Evolutionary conservation across 2,113 vertebrate species (phyloP), one percentile per base, ranked within the genome.

Genomic region (Protomyctophum bolini): DNA sequence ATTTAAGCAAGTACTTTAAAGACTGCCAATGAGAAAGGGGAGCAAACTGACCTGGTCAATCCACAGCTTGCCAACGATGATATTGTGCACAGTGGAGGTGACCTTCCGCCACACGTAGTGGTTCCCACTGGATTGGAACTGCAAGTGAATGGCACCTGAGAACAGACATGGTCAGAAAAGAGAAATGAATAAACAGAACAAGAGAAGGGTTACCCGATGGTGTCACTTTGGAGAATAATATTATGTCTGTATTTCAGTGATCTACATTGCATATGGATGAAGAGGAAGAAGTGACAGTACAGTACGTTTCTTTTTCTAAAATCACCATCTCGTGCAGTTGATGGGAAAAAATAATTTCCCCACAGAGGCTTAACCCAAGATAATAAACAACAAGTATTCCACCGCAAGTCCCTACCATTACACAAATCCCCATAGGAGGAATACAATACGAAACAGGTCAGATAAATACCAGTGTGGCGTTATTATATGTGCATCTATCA

Each of bases 51-150:
- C 98, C 97, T 99, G 98, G 89, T 99, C 98, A 0, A 99, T 99
- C 97, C 98, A 99, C 76, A 99, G 95, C 84, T 98, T 99, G 81
- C 98, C 98, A 84, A 99, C 97, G 0, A 99, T 99, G 91, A 99
- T 99, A 90, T 99, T 99, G 89, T 99, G 98, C 62, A 99, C 98
- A 0, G 98, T 99, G 8, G 97, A 99, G 58, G 98, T 99, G 90
- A 98, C 97, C 74, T 99, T 99, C 79, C 94, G 95, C 98, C 98
- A 99, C 60, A 99, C 93, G 0, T 99, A 99, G 91, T 98, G 97
- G 82, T 99, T 98, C 72, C 98, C 96, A 0, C 93, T 97, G 80
- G 93, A 91, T 68, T 96, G 94, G 73, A 99, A 99, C 66, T 96
- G 95, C 52, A 99, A 91, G 87, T 99, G 98, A 86, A 99, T 99